Evolutionary conservation across 2,888 invertebrate species (phyloP), one percentile per base, ranked within the genome.

Genomic region (Limnephilus auricula): DNA sequence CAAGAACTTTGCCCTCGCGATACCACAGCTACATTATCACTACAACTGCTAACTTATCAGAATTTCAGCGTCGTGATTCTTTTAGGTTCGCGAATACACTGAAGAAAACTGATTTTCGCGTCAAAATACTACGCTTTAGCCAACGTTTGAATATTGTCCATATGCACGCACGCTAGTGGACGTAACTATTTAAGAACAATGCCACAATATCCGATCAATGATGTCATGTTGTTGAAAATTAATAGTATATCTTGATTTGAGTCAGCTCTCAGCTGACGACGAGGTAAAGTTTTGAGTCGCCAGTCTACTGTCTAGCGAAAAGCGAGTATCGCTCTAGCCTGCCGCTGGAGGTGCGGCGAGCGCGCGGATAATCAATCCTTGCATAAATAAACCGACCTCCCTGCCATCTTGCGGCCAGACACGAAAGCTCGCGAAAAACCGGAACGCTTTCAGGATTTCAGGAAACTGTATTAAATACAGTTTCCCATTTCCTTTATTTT

Each of bases 311-410:
- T 83, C 50, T 65, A 37, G 45, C 85, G 85, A 80, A 50, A 40
- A 37, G 40, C 80, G 86, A 50, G 80, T 30, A 79, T 45, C 90
- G 88, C 79, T 65, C 87, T 88, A 1, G 40, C 79, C 34, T 31
- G 40, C 25, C 32, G 65, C 90, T 12, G 50, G 65, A 80, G 84
- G 50, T 31, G 78, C 83, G 84, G 85, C 45, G 91, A 85, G 91
- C 89, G 91, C 85, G 32, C 34, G 89, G 85, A 89, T 89, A 91
- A 91, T 91, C 91, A 91, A 91, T 91, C 83, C 91, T 50, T 83
- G 88, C 45, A 88, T 86, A 90, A 85, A 45, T 87, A 40, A 30
- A 32, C 31, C 84, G 83, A 50, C 32, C 3, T 83, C 82, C 50
- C 91, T 89, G 89, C 91, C 89, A 87, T 91, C 91, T 91, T 18